Percentiles rank a stretch among this genome's conserved stretches.
Evolutionary conservation across 1,140 invertebrate genomes (phyloP).

Genomic region (Penaeus indicus): DNA sequence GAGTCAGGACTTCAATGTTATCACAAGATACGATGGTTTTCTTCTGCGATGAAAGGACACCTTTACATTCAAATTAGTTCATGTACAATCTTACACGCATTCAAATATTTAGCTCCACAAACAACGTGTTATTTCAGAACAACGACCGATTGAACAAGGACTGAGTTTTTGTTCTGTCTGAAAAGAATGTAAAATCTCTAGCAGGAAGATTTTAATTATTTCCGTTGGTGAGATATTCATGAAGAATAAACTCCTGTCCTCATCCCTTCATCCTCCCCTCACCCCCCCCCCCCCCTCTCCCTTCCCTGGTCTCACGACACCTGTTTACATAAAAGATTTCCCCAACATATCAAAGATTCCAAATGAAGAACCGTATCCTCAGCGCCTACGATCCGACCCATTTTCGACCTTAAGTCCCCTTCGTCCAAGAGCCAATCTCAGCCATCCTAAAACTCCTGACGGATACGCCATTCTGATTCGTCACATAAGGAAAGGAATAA

Average conservation of each 20-base stretch:
- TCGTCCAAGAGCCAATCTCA: background rate
- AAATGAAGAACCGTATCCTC: constrained; percentile 8
- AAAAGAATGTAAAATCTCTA: background rate
- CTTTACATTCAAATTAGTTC: constrained; percentile 19
- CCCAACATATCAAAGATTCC: constrained; percentile 48
- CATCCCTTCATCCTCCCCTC: too few relatives aligned
- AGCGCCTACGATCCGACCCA: background rate
- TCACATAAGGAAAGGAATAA: constrained; percentile 42
- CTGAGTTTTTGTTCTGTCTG: background rate
- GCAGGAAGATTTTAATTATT: background rate
- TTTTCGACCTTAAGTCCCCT: background rate
- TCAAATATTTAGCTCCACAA: constrained; percentile 18
- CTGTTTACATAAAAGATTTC: constrained; percentile 49
- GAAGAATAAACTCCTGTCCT: background rate
- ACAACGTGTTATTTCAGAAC: constrained; percentile 22
- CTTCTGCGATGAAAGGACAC: background rate
- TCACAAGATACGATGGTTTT: background rate
- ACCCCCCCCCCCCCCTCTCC: background rate
- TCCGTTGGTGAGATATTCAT: background rate
- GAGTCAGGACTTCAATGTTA: background rate
- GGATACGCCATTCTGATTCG: constrained; percentile 12
- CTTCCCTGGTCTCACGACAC: constrained; percentile 27
- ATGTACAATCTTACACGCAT: background rate
- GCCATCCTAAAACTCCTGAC: background rate
- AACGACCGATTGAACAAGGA: constrained; percentile 5